Base-by-base conservation (phyloP, 2,888 invertebrate species). In the Cheilosia scutellata region DNA sequence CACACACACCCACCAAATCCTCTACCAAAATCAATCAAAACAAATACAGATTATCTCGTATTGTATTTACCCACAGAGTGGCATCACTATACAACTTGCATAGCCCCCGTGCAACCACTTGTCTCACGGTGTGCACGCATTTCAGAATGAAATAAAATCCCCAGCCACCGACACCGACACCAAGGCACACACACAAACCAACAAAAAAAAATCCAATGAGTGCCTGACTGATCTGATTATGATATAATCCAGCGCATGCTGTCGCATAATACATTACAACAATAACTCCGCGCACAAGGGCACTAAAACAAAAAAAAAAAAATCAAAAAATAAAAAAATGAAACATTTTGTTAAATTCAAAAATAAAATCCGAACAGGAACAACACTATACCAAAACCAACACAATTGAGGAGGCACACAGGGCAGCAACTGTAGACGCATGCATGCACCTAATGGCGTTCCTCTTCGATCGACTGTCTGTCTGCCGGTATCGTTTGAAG, bases 401-500 rank as follows among this genome's bases (percentile, higher is more conserved):
- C 58, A 49, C 70, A 49, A 58, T 44, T 66, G 79, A 55, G 51
- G 44, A 66, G 63, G 71, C 9, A 9, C 57, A 66, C 68, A 33
- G 57, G 53, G 47, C 42, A 55, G 27, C 33, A 33, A 16, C 31
- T 47, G n/a, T 49, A 42, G 53, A 51, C 44, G 78, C 63, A 79
- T 20, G 20, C 63, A 79, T 72, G 47, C 51, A 65, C 53, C 40
- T 49, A 79, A 79, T 72, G 72, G 63, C 51, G 66, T 68, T 76
- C 60, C 65, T 65, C 58, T 66, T 53, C 65, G 65, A 79, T 79
- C 72, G 72, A 66, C 79, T 51, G 65, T 65, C 57, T 72, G 79
- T 79, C 78, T 79, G 79, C 51, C 79, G 79, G 79, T 51, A 42
- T 58, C 72, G 25, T 79, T 79, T 79, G 79, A 79, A 33, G 65